Base-by-base conservation (phyloP, 2,113 vertebrate species). In the Xyrauchen texanus region DNA sequence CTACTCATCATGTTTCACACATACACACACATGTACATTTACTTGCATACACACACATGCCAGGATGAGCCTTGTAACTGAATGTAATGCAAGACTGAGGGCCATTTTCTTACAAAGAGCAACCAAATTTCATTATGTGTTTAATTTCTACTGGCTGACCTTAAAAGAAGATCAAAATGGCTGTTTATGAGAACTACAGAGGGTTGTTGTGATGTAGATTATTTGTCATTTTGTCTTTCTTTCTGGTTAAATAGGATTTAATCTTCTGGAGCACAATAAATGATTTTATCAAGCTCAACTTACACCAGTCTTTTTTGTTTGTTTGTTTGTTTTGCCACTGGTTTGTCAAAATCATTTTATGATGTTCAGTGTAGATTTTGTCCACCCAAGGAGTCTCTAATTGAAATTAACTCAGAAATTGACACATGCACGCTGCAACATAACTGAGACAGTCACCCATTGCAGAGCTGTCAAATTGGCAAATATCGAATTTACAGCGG, bases 181-280 rank as follows among this genome's bases (percentile, higher is more conserved):
- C 78, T 87, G 85, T 84, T 88, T 87, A 67, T 76, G 83, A 80
- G 83, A 82, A 81, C 87, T 82, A 81, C 88, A 90, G 86, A 86
- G 87, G 90, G 88, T 89, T 91, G 91, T 91, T 92, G 91, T 93
- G 90, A 91, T 92, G 91, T 93, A 91, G 88, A 90, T 90, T 92
- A 89, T 91, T 92, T 93, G 92, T 93, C 91, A 91, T 90, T 81
- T 89, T 91, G 90, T 93, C 91, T 92, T 91, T 91, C 86, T 92
- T 92, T 92, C 91, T 92, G 90, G 89, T 92, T 91, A 93, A 91
- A 91, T 93, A 93, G 91, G 90, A 90, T 91, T 92, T 93, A 92
- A 89, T 92, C 91, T 92, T 92, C 90, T 91, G 90, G 92, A 93
- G 92, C 91, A 93, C 91, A 93, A 93, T 93, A 93, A 92, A 92